Evolutionary conservation across 2,113 vertebrate genomes (phyloP), one percentile per base, ranked within the genome.

Genomic region (Dipodomys stephensi): DNA sequence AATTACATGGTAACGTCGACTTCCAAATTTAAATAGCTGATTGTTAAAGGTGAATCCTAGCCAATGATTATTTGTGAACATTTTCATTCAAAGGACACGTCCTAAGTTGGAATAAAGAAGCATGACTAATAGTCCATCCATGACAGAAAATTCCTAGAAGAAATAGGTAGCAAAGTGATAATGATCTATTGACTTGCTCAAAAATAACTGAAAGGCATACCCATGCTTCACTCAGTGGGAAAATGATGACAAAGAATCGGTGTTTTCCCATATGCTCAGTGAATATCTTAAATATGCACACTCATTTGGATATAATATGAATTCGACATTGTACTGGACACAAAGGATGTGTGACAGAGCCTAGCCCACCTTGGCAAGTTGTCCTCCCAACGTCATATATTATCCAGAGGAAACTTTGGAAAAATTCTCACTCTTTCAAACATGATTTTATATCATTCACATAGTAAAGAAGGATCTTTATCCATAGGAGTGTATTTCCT

Each of bases 11-110:
- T 85, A 32, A 80, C 23, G 2, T 49, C 86, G 16, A 71, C 30
- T 88, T 28, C 22, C 46, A 28, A 39, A 86, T 92, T 85, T 83
- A 84, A 96, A 84, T 22, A 91, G 13, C 57, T 91, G 35, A 69
- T 79, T n/a, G 4, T 35, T 82, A 79, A 90, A 60, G 2, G 60
- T 49, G 76, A 73, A 64, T 73, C 32, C 32, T 87, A 72, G 65
- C 44, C 62, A 39, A 81, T 83, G 68, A 91, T 72, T 1, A 6
- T n/a, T 68, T 30, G 19, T 69, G 60, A 88, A 53, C 3, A 60
- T 0, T 69, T 32, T 19, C 12, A 78, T 2, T n/a, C 30, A 94
- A 87, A 87, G 23, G 49, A 1, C 46, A 44, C 19, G 20, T 62
- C 27, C 28, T 12, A 46, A 12, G 5, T 7, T 25, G 72, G 5